Conservation (phyloP, 2,888 invertebrate species). For the Lymantria dispar region DNA sequence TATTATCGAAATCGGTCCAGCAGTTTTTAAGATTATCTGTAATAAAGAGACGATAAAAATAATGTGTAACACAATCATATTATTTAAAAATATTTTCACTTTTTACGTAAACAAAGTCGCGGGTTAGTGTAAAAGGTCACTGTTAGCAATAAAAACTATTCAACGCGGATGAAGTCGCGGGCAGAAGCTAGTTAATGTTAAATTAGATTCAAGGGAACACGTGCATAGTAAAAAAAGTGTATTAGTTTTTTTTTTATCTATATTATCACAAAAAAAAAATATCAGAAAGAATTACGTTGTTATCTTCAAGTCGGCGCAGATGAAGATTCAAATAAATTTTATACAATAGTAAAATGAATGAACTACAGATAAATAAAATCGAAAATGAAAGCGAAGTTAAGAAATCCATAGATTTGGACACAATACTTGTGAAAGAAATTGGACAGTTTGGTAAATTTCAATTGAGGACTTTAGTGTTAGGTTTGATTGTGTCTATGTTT, state of each 20-base stretch:
- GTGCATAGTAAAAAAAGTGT: background rate
- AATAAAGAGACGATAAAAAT: too few relatives aligned
- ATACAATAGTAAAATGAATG: background rate
- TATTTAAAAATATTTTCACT: too few relatives aligned
- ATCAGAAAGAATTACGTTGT: background rate
- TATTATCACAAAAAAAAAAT: background rate
- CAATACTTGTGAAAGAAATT: slow-evolving; percentile 52
- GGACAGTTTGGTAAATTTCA: slow-evolving; percentile 62
- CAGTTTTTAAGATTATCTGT: too few relatives aligned
- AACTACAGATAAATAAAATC: background rate
- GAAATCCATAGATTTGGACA: slow-evolving; percentile 26
- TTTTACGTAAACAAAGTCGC: too few relatives aligned
- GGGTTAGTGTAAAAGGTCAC: too few relatives aligned
- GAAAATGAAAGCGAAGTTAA: background rate
- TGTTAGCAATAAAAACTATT: too few relatives aligned
- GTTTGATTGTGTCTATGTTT: slow-evolving; percentile 46
- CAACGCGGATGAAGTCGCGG: too few relatives aligned
- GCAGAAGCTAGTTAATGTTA: too few relatives aligned
- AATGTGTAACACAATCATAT: too few relatives aligned
- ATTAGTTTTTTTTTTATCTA: background rate
- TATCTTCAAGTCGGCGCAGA: background rate
- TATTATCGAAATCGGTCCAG: too few relatives aligned
- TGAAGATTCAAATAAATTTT: too few relatives aligned
- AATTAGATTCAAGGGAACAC: too few relatives aligned
- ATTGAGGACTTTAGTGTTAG: slow-evolving; percentile 37